Base-by-base conservation (phyloP, 2,797 vertebrate genomes). In the Pipistrellus pygmaeus region DNA sequence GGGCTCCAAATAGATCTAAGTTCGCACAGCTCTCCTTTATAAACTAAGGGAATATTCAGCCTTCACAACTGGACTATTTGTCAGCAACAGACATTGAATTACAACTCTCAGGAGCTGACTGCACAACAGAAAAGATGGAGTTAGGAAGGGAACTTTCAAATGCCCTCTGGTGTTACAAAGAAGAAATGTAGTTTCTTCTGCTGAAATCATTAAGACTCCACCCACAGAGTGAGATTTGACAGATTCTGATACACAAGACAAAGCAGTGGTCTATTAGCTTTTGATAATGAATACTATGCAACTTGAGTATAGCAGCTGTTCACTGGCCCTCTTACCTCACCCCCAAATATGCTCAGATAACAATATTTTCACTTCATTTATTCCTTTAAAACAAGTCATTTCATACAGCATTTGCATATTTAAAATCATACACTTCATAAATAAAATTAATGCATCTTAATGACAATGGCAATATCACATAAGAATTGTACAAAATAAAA, bases 321-420 rank as follows among this genome's bases (percentile, higher is more conserved):
- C 23, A 44, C 17, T 57, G 60, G 76, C 51, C 78, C 68, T 84
- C 82, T 83, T 27, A 48, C 85, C 62, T 69, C 57, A 88, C 27
- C 91, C 83, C 88, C 15, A 96, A 93, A 90, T 51, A 95, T 5
- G 38, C 84, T 93, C 85, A 71, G 91, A 96, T 80, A 91, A 88
- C 82, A 93, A 66, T 27, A 38, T 91, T 94, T 97, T 96, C 82
- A 95, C 73, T 96, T 96, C 78, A 96, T 97, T 97, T 97, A 97
- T 97, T 97, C 62, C 41, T 95, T 96, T 78, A 83, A 93, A 90
- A 96, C 94, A 96, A 94, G 91, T 96, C 95, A 94, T n/a, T 93
- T 93, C 90, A 95, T 71, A 97, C 90, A 95, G 69, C 92, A 94
- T 92, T 95, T 82, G 86, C 46, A 60, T 83, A 95, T 87, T 94